Evolutionary conservation across 2,113 vertebrate species (phyloP).

Genomic region (Bungarus multicinctus): DNA sequence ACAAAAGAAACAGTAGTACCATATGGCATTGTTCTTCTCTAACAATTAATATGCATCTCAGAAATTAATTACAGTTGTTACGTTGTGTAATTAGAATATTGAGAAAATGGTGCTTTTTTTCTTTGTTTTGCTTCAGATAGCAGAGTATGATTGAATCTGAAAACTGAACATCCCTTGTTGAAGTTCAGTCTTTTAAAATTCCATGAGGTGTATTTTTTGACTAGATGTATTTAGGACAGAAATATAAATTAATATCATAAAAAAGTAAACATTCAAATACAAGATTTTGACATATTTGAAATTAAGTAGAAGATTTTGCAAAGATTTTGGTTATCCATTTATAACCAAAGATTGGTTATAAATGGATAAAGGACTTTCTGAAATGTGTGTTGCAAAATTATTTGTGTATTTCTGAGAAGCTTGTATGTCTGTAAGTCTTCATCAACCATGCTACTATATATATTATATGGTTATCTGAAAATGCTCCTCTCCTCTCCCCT

Average conservation of each 20-base stretch:
- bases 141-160: background rate
- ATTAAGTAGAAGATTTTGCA: background rate
- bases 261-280: background rate
- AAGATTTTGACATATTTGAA: background rate
- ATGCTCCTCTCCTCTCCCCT: background rate
- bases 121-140: background rate
- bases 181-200: background rate
- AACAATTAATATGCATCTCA: background rate
- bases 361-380: background rate
- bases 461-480: background rate
- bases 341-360: background rate
- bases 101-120: conserved; percentile 26
- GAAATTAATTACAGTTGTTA: background rate
- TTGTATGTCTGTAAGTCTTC: background rate
- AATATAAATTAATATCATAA: background rate
- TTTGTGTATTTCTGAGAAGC: background rate
- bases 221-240: background rate
- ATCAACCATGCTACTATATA: background rate
- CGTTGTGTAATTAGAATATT: conserved; percentile 14
- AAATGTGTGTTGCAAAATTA: conserved; percentile 9
- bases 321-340: too few relatives aligned
- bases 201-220: background rate
- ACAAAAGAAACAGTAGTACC: background rate
- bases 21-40: background rate
- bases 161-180: background rate